Evolutionary conservation across 2,113 vertebrate genomes (phyloP).

Genomic region (Talpa occidentalis): DNA sequence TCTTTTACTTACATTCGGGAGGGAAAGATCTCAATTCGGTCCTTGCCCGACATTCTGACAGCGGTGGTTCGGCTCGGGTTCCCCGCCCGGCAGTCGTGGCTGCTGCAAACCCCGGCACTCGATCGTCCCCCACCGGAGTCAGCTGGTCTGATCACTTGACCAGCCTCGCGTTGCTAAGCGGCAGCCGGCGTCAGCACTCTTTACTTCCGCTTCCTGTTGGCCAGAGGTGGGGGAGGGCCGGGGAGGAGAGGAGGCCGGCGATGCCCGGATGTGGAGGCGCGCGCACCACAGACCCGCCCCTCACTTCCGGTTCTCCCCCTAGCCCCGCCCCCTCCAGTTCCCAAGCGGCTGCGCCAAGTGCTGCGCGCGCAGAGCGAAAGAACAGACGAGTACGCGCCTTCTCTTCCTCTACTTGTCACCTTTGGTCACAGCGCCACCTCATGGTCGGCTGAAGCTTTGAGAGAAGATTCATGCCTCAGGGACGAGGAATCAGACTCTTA

Average conservation of each 20-base stretch:
- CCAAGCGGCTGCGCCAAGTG: background rate
- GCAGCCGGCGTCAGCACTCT: background rate
- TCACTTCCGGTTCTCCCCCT: background rate
- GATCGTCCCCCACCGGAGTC: background rate
- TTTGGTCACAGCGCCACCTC: constrained; percentile 64
- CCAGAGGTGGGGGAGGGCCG: fast-evolving
- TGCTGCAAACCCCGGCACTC: background rate
- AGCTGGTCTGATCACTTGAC: constrained; percentile 71
- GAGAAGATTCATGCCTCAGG: background rate
- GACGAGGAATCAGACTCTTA: background rate
- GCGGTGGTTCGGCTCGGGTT: background rate
- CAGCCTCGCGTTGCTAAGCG: constrained; percentile 48
- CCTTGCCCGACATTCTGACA: constrained; percentile 94
- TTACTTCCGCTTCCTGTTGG: constrained; percentile 70
- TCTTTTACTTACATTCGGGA: constrained; percentile 95
- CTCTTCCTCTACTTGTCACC: background rate
- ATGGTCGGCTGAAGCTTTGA: background rate
- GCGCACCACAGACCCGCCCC: background rate
- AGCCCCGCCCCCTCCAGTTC: background rate
- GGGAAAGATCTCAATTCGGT: constrained; percentile 97
- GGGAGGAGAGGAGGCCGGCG: fast-evolving
- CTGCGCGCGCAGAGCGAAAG: background rate
- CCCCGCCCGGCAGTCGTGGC: background rate
- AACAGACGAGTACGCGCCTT: background rate
- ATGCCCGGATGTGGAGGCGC: constrained; percentile 68